Conservation (phyloP, 2,888 invertebrate species). For the Antheraea yamamai region DNA sequence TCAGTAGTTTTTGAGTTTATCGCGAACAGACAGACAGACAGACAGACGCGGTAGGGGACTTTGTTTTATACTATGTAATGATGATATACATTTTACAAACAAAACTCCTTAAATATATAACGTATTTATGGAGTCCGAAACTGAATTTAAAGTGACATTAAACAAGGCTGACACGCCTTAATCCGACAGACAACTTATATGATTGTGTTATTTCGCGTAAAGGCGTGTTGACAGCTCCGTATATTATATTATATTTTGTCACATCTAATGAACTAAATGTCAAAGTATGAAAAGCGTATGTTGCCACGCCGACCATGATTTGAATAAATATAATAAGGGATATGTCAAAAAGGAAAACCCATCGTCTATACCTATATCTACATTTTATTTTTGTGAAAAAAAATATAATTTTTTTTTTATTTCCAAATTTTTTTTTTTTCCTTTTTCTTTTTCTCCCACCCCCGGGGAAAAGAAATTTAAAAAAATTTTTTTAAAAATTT, state of each 20-base stretch:
- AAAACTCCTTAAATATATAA: not conserved
- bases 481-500: too few relatives aligned
- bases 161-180: not conserved
- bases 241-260: slow-evolving; percentile 2
- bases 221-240: not conserved
- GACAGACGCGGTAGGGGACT: too few relatives aligned
- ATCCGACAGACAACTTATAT: not conserved
- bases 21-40: too few relatives aligned
- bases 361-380: not conserved
- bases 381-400: too few relatives aligned
- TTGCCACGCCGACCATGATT: not conserved
- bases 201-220: slow-evolving; percentile 6
- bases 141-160: slow-evolving; percentile 1
- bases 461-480: too few relatives aligned
- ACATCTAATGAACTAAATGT: slow-evolving; percentile 11
- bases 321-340: slow-evolving; percentile 1
- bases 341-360: not conserved
- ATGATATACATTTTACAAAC: not conserved
- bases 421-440: too few relatives aligned
- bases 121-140: not conserved
- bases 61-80: too few relatives aligned
- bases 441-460: too few relatives aligned
- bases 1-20: too few relatives aligned
- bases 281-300: not conserved
- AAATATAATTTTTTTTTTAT: too few relatives aligned